Conservation (phyloP, 53 echinoderm and acorn worm genomes). For the Holothuria scabra region DNA sequence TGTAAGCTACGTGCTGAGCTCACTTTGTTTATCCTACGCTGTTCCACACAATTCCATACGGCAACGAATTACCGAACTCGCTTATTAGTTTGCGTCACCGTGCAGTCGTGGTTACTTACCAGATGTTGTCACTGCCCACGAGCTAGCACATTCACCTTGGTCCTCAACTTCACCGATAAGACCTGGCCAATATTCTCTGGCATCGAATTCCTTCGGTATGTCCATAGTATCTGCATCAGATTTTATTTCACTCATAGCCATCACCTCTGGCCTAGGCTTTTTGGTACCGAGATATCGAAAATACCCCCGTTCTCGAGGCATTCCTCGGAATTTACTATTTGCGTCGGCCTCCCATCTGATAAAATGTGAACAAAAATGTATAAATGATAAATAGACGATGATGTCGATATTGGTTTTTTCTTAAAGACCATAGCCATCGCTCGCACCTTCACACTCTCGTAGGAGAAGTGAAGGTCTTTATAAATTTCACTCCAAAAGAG, state of each 20-base stretch:
- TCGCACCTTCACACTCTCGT: too few relatives aligned
- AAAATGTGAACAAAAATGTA: not conserved
- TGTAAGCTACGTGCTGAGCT: too few relatives aligned
- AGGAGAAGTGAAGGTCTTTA: too few relatives aligned
- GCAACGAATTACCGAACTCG: too few relatives aligned
- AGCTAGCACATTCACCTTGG: conserved; percentile 94
- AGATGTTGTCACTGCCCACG: conserved; percentile 94
- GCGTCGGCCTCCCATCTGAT: conserved; percentile 89
- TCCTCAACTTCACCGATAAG: conserved; percentile 73
- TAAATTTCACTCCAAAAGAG: too few relatives aligned
- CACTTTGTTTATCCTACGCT: too few relatives aligned
- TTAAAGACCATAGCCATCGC: not conserved
- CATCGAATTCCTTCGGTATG: conserved; percentile 83
- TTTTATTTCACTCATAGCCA: conserved; percentile 87
- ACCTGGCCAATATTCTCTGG: conserved; percentile 82
- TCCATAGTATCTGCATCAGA: conserved; percentile 63
- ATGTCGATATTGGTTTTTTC: not conserved
- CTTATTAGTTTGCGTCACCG: too few relatives aligned
- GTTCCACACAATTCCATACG: too few relatives aligned
- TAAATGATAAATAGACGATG: not conserved
- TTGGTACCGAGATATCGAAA: conserved; percentile 78
- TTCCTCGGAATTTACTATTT: conserved; percentile 79
- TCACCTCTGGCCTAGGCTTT: conserved; percentile 76
- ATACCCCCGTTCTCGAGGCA: conserved; percentile 62
- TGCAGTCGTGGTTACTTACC: conserved; percentile 48